phyloP scores from a whole-genome alignment of 2,797 vertebrate genomes.

The Remorina albescens region DNA sequence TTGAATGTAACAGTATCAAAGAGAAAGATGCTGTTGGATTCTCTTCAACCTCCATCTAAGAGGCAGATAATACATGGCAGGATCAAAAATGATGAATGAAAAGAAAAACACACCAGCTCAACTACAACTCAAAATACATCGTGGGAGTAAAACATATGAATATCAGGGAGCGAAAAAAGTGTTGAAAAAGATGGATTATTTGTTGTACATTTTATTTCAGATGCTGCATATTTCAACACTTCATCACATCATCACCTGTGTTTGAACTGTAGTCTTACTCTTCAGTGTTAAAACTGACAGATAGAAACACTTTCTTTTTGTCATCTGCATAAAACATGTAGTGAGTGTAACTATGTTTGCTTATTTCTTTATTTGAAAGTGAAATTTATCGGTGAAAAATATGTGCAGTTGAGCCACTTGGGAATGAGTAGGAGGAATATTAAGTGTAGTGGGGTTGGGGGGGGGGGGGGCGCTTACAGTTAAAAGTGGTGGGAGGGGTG shows the following conservation, averaged over 20 bases:
- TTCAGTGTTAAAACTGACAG: neutral
- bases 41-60: neutral
- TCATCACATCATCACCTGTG: neutral
- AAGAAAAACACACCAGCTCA: neutral
- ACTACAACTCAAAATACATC: neutral
- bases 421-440: neutral
- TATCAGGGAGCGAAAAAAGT: too few species aligned
- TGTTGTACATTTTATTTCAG: neutral
- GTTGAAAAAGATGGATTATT: neutral
- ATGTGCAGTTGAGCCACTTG: neutral
- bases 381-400: neutral
- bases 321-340: neutral
- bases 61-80: slow-evolving; percentile 6
- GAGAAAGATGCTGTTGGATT: neutral
- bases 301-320: neutral
- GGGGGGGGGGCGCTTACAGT: too few species aligned
- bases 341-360: neutral
- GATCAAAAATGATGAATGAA: neutral
- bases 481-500: neutral
- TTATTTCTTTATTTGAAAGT: neutral
- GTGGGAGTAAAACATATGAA: neutral
- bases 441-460: neutral
- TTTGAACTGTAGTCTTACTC: neutral
- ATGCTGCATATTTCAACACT: neutral
- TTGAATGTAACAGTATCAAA: neutral